phyloP scores from a whole-genome alignment of 2,113 vertebrate species.

The Cathartes aura region DNA sequence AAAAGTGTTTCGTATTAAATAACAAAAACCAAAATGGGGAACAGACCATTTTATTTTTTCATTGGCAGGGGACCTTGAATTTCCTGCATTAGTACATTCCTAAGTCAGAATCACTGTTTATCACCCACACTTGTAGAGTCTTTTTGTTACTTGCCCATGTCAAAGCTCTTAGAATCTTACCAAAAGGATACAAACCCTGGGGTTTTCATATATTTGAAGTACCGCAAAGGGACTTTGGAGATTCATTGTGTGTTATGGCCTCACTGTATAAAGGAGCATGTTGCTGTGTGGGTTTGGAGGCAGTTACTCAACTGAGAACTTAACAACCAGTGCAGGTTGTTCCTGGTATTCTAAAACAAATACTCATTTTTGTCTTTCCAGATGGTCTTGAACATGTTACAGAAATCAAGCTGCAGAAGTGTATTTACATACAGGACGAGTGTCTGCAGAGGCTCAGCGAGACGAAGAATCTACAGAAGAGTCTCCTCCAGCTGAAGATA shows the following conservation, averaged over 20 bases:
- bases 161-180: background rate
- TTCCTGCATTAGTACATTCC: background rate
- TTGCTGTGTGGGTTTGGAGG: background rate
- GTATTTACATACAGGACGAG: constrained; percentile 90
- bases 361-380: constrained; percentile 42
- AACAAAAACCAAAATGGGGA: background rate
- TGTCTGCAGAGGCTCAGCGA: constrained; percentile 89
- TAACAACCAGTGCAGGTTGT: background rate
- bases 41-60: background rate
- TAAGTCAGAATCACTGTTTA: background rate
- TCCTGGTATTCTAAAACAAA: background rate
- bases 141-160: background rate
- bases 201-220: background rate
- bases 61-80: background rate
- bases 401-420: constrained; percentile 89
- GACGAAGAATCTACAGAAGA: constrained; percentile 84
- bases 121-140: background rate
- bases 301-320: background rate
- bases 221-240: background rate
- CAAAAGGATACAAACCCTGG: accelerated
- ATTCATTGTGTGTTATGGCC: accelerated
- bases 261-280: background rate
- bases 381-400: constrained; percentile 88
- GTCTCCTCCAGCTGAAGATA: constrained; percentile 83
- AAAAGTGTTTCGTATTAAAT: background rate